phyloP scores from a whole-genome alignment of 2,888 invertebrate species.

The Tipula confusa region DNA sequence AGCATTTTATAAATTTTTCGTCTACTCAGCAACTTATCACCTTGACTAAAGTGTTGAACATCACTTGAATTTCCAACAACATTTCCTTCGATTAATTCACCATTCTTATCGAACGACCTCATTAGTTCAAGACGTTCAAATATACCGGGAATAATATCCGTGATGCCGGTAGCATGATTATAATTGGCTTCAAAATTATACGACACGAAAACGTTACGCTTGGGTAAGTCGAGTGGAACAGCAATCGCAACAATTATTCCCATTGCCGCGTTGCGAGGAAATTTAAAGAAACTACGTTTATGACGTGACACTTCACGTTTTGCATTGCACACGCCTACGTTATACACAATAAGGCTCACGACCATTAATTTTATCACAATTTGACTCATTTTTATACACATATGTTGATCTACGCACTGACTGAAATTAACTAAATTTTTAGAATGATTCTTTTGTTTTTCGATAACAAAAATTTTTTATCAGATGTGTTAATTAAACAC shows the following conservation, averaged over 20 bases:
- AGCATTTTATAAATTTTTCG: constrained; percentile 54
- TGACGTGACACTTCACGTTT: not conserved
- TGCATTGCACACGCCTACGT: not conserved
- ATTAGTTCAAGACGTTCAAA: constrained; percentile 42
- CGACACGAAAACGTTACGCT: constrained; percentile 65
- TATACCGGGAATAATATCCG: constrained; percentile 55
- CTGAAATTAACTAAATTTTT: not conserved
- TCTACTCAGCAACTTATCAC: constrained; percentile 42
- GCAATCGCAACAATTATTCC: constrained; percentile 62
- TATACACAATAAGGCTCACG: not conserved
- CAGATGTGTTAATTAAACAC: not conserved
- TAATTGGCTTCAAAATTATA: constrained; percentile 72
- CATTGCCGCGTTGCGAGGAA: not conserved
- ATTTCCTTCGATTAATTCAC: not conserved
- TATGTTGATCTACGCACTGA: not conserved
- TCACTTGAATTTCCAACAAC: not conserved
- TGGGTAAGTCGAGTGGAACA: constrained; percentile 63
- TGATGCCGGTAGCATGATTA: constrained; percentile 56
- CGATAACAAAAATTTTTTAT: not conserved
- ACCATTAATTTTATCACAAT: not conserved
- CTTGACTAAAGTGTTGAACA: not conserved
- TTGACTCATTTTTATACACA: not conserved
- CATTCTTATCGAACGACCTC: not conserved
- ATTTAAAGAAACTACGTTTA: not conserved
- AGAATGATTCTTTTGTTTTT: not conserved